Percentiles rank a stretch among this genome's conserved stretches.
phyloP scores from a whole-genome alignment of 1,140 invertebrate genomes.

The Octopus sinensis region DNA sequence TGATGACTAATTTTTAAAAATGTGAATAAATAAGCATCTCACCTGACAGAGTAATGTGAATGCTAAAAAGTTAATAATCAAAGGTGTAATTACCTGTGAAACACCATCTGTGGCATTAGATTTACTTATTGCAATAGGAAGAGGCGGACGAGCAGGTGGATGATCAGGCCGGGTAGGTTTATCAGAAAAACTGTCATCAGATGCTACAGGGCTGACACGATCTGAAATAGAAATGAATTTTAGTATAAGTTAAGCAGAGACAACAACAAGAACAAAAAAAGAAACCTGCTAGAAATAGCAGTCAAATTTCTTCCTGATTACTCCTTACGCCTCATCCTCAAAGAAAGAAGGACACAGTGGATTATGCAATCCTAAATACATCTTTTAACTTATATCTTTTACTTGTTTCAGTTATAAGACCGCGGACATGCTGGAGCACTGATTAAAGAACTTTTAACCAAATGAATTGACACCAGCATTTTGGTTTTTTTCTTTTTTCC shows the following conservation, averaged over 20 bases:
- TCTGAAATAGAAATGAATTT: conserved; percentile 19
- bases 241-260: neutral
- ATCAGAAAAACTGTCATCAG: conserved; percentile 29
- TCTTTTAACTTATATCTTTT: neutral
- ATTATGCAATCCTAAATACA: neutral
- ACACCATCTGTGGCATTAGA: neutral
- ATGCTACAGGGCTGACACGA: conserved; percentile 29
- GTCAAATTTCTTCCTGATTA: no score
- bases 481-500: no score
- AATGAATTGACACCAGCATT: no score
- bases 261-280: neutral
- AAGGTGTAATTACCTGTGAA: neutral
- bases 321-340: neutral
- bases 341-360: neutral
- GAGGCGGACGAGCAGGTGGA: conserved; percentile 27
- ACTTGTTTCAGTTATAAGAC: no score
- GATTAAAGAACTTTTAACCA: no score
- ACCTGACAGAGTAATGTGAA: neutral
- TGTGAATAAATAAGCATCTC: neutral
- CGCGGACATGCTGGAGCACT: no score
- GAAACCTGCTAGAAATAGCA: neutral
- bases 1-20: neutral
- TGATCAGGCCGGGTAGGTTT: conserved; percentile 19
- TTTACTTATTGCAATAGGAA: conserved; percentile 13
- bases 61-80: neutral